Conservation (phyloP, 2,888 invertebrate genomes). For the Drosophila mimica region DNA sequence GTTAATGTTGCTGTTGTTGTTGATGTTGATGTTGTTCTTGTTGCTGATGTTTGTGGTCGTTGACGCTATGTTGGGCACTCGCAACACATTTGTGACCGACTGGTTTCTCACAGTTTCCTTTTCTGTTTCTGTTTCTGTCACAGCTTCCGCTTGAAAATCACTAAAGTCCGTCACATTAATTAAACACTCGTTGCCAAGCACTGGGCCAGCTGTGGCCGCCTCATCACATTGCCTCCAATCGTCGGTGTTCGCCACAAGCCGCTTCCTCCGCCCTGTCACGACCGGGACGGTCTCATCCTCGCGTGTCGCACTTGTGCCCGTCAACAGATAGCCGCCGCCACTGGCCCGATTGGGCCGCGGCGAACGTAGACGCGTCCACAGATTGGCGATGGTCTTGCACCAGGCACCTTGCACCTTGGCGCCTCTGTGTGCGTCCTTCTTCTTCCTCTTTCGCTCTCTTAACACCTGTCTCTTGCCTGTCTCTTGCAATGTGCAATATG, state of each 20-base stretch:
- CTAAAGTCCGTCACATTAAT: constrained; percentile 82
- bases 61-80: constrained; percentile 62
- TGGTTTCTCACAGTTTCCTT: constrained; percentile 20
- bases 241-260: constrained; percentile 28
- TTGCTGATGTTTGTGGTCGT: constrained; percentile 38
- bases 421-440: constrained; percentile 33
- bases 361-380: constrained; percentile 85
- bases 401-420: constrained; percentile 61
- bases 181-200: constrained; percentile 77
- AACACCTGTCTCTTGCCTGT: background rate
- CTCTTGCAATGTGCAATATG: background rate
- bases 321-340: constrained; percentile 84
- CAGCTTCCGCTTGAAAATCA: constrained; percentile 61
- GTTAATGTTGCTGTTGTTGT: constrained; percentile 43
- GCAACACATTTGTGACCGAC: constrained; percentile 41
- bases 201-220: constrained; percentile 19
- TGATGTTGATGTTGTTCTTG: constrained; percentile 27
- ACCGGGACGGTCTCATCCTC: constrained; percentile 71
- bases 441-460: background rate
- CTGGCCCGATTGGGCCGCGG: constrained; percentile 85
- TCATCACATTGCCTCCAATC: constrained; percentile 30
- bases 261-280: constrained; percentile 67
- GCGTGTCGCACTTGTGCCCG: constrained; percentile 76
- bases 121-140: constrained; percentile 33
- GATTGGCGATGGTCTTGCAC: constrained; percentile 83